These are phyloP conservation scores for Drusus annulatus DNA, from an alignment of 1,140 invertebrate species.

Conservation along the genomic window DNA sequence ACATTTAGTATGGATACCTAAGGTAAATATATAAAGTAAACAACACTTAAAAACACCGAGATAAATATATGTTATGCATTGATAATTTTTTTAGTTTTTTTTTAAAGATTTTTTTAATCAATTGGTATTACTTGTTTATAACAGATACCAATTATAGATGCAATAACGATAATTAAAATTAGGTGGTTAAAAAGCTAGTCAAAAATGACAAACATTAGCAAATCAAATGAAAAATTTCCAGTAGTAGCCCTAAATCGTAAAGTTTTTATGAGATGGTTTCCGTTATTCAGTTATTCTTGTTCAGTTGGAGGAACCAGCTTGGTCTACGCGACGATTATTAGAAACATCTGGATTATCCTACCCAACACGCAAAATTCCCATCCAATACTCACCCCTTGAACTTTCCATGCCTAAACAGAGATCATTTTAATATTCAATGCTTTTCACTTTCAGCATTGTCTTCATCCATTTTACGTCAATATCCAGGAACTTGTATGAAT, in stretches of 20 bases:
- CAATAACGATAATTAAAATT: slow-evolving; percentile 4
- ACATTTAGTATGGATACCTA: not conserved
- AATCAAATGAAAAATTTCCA: not conserved
- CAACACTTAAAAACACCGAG: slow-evolving; percentile 39
- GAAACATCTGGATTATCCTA: not conserved
- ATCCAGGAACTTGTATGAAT: too few relatives aligned
- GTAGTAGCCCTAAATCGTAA: too few relatives aligned
- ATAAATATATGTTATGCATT: slow-evolving; percentile 27
- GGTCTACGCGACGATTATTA: not conserved
- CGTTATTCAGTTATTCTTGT: too few relatives aligned
- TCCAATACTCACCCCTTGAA: too few relatives aligned
- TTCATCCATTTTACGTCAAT: too few relatives aligned
- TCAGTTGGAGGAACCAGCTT: too few relatives aligned
- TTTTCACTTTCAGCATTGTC: too few relatives aligned
- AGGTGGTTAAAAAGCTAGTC: slow-evolving; percentile 8
- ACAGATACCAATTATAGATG: not conserved
- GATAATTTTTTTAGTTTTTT: slow-evolving; percentile 13
- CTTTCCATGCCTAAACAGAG: too few relatives aligned
- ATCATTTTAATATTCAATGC: too few relatives aligned
- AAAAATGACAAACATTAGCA: slow-evolving; percentile 17
- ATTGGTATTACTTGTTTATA: not conserved
- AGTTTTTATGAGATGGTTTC: not conserved
- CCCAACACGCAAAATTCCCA: too few relatives aligned
- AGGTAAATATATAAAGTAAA: slow-evolving; percentile 32
- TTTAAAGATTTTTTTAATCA: not conserved